phyloP scores from a whole-genome alignment of 2,797 vertebrate genomes.

The Pantherophis vulpinus region DNA sequence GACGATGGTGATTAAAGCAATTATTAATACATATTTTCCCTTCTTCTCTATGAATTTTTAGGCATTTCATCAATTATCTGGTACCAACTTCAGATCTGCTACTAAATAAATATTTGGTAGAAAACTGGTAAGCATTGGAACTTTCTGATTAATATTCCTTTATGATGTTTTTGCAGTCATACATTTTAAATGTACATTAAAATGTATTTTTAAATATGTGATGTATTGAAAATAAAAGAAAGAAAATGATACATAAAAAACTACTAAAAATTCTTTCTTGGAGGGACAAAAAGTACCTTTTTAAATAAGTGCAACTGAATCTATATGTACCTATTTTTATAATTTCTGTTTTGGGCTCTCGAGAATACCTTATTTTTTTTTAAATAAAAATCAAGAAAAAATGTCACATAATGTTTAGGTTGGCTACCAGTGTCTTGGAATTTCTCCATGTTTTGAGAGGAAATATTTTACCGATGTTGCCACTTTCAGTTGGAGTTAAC shows the following conservation, averaged over 20 bases:
- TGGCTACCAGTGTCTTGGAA: neutral
- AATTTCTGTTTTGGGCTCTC: neutral
- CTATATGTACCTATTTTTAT: neutral
- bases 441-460: neutral
- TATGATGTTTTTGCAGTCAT: neutral
- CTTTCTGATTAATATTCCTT: neutral
- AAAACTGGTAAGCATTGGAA: neutral
- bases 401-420: neutral
- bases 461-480: neutral
- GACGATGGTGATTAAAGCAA: neutral
- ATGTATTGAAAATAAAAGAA: neutral
- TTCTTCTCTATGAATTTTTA: neutral
- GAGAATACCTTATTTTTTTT: neutral
- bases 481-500: neutral
- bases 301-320: neutral
- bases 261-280: neutral
- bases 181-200: neutral
- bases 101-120: neutral
- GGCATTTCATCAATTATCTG: neutral
- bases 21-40: neutral
- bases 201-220: neutral
- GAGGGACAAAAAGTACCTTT: neutral
- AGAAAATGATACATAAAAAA: neutral
- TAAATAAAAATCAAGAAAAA: neutral
- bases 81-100: neutral